These are phyloP conservation scores for Parasteatoda tepidariorum DNA, from an alignment of 1,140 invertebrate genomes.

Conservation along the genomic window DNA sequence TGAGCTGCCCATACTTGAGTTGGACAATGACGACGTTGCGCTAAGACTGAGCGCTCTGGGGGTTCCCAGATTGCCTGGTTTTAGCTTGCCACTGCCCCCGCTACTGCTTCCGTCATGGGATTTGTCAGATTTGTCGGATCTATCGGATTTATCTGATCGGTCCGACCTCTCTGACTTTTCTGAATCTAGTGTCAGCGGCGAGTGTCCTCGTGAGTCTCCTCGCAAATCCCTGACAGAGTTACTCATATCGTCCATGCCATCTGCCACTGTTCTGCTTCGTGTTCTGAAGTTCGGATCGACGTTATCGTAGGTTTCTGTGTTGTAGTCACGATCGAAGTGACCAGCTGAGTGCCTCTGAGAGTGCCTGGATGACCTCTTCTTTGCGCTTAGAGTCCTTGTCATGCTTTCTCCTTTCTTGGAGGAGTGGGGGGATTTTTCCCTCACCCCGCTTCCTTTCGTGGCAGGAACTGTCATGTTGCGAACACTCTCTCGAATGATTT, in stretches of 20 bases:
- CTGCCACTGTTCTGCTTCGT: constrained; percentile 89
- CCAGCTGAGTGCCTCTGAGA: constrained; percentile 90
- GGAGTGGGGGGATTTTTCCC: constrained; percentile 22
- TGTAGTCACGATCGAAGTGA: constrained; percentile 77
- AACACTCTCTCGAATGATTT: constrained; percentile 95
- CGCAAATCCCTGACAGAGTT: constrained; percentile 7
- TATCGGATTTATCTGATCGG: constrained; percentile 58
- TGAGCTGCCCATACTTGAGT: constrained; percentile 87
- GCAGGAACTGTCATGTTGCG: constrained; percentile 93
- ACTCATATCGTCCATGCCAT: constrained; percentile 72
- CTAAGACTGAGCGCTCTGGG: constrained; percentile 80
- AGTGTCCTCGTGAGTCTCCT: constrained; percentile 30
- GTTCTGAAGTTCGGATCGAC: constrained; percentile 78
- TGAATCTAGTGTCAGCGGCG: constrained; percentile 15
- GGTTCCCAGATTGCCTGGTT: constrained; percentile 63
- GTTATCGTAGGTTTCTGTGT: constrained; percentile 75
- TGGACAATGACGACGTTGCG: constrained; percentile 92
- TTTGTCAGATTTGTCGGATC: constrained; percentile 73
- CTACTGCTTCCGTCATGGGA: constrained; percentile 59
- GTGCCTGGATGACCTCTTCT: constrained; percentile 69
- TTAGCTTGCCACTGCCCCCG: constrained; percentile 64
- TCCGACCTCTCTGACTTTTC: constrained; percentile 48
- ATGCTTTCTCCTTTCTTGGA: constrained; percentile 26
- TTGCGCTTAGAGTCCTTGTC: constrained; percentile 75
- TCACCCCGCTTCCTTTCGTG: constrained; percentile 33